Base-by-base conservation (phyloP, 2,113 vertebrate species). In the Zosterops japonicus region DNA sequence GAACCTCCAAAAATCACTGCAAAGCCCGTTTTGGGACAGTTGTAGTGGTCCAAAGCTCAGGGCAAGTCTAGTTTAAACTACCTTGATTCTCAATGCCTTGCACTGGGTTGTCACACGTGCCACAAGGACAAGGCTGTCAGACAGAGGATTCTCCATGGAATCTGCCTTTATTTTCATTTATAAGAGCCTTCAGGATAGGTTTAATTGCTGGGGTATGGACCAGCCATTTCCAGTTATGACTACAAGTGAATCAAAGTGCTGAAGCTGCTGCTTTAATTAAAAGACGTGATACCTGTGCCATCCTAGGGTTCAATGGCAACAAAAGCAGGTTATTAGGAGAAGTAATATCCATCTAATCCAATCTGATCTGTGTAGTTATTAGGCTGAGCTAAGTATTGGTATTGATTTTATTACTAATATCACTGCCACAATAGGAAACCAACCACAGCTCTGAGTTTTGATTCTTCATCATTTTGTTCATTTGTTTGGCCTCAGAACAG, bases 381-480 rank as follows among this genome's bases (percentile, higher is more conserved):
- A 95, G 76, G 83, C 65, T 87, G 35, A 67, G 72, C n/a, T 95
- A 95, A 94, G 82, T 94, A 87, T 20, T 49, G 61, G 5, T 97
- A 97, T 97, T 85, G 94, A 96, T 96, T 94, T 94, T 94, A 96
- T 97, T 96, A 82, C 82, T 95, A 83, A 94, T 91, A 95, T 71
- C 67, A 31, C 49, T 71, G 75, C 75, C 3, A 6, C 82, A 90
- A 77, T 23, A 82, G 90, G 81, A 94, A 90, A 85, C 77, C 86
- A 96, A 69, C 88, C 2, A 2, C 47, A 59, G 87, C 0, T 3
- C 88, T 6, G 6, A 36, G 21, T 53, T 93, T n/a, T 64, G 50
- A 14, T 65, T 76, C 8, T 95, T 91, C 81, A n/a, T 93, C 16
- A 83, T 11, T 28, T 41, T 52, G 31, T 53, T 87, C 59, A 8